Conservation (phyloP, 2,113 vertebrate genomes). For the Ia io region DNA sequence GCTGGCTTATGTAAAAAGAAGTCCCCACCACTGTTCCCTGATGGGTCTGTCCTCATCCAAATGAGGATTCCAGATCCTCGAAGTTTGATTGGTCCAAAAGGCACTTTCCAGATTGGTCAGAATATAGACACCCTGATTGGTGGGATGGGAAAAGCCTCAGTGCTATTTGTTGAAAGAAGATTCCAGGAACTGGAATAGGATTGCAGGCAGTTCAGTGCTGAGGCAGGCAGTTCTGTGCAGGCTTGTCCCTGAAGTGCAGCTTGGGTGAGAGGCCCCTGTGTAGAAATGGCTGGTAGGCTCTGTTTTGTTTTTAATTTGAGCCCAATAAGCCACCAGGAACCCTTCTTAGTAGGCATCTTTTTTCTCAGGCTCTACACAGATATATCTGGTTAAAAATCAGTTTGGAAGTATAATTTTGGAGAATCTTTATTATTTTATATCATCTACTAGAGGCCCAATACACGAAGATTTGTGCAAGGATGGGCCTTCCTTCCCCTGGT, state of each 20-base stretch:
- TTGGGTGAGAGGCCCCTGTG: background rate
- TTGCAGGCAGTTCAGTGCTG: background rate
- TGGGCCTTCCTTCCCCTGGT: too few species aligned
- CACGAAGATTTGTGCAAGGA: too few species aligned
- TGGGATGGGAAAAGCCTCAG: background rate
- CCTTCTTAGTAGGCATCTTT: background rate
- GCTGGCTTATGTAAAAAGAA: background rate
- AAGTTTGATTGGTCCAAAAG: background rate
- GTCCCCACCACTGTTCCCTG: background rate
- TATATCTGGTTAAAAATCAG: background rate
- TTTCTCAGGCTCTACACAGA: background rate
- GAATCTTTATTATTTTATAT: background rate
- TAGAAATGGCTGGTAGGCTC: background rate
- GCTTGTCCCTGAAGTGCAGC: background rate
- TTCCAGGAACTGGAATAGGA: background rate
- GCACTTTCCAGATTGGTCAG: background rate
- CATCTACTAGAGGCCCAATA: too few species aligned
- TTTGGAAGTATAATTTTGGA: background rate
- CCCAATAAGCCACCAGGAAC: background rate
- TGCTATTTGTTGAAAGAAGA: background rate
- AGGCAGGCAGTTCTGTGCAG: background rate
- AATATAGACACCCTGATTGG: background rate
- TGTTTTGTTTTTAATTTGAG: background rate
- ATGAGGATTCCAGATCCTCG: background rate
- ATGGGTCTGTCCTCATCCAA: background rate